Conservation (phyloP, 2,797 vertebrate species). For the Crotalus adamanteus region DNA sequence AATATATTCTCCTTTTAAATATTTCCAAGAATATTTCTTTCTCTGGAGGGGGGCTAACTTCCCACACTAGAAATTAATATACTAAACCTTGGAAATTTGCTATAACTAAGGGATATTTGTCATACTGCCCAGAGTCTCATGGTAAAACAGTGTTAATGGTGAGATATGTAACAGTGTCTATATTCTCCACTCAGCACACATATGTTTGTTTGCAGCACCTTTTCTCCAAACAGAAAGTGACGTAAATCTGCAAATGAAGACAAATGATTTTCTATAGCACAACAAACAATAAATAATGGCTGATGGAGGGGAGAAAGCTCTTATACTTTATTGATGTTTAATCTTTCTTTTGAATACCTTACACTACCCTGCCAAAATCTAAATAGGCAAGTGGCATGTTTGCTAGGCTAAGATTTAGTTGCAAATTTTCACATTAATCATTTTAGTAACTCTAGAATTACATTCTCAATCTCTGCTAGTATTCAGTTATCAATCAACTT, state of each 20-base stretch:
- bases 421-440: neutral
- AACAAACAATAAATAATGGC: neutral
- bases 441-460: neutral
- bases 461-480: neutral
- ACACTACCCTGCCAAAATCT: neutral
- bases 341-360: neutral
- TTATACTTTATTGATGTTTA: neutral
- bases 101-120: slow-evolving; percentile 24
- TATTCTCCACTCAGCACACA: neutral
- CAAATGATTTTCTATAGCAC: neutral
- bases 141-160: slow-evolving; percentile 21
- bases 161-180: neutral
- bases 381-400: neutral
- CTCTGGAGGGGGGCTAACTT: too few species aligned
- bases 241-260: neutral
- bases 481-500: neutral
- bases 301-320: neutral
- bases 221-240: neutral
- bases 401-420: neutral
- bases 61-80: neutral
- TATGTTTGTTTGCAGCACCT: neutral
- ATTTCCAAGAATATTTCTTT: too few species aligned
- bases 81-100: neutral
- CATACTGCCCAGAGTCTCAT: neutral
- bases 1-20: too few species aligned